Evolutionary conservation across 2,113 vertebrate species (phyloP).

Genomic region (Trichomycterus rosablanca): DNA sequence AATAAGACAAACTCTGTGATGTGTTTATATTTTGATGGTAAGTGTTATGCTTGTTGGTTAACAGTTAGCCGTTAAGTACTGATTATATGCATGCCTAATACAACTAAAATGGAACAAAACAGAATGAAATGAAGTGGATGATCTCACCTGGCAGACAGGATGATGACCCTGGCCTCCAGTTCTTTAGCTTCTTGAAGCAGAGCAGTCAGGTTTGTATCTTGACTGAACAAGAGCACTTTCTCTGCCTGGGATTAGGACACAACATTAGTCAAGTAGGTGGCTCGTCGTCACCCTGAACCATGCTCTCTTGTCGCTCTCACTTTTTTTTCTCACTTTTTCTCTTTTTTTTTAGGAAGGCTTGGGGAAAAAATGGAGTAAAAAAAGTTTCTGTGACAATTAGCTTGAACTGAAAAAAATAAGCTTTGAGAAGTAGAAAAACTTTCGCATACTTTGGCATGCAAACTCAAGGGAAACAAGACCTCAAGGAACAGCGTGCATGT

Average conservation of each 20-base stretch:
- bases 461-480: slow-evolving; percentile 87
- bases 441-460: slow-evolving; percentile 87
- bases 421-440: slow-evolving; percentile 58
- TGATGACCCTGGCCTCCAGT: slow-evolving; percentile 92
- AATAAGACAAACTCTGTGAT: not conserved
- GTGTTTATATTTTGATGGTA: too few relatives aligned
- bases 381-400: slow-evolving; percentile 56
- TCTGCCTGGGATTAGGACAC: slow-evolving; percentile 82
- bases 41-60: too few relatives aligned
- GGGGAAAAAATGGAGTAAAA: slow-evolving; percentile 53
- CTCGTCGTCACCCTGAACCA: slow-evolving; percentile 62
- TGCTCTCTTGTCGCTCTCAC: slow-evolving; percentile 65
- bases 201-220: slow-evolving; percentile 90
- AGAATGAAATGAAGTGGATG: not conserved
- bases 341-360: slow-evolving; percentile 23
- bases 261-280: slow-evolving; percentile 56
- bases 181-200: slow-evolving; percentile 92
- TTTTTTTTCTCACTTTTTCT: slow-evolving; percentile 15
- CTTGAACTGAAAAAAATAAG: slow-evolving; percentile 55
- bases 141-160: slow-evolving; percentile 89
- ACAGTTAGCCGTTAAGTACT: too few relatives aligned
- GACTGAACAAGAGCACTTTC: slow-evolving; percentile 95
- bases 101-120: too few relatives aligned
- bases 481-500: slow-evolving; percentile 94
- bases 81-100: too few relatives aligned